These are phyloP conservation scores for Zeus faber DNA, from an alignment of 2,113 vertebrate genomes.

Conservation along the genomic window DNA sequence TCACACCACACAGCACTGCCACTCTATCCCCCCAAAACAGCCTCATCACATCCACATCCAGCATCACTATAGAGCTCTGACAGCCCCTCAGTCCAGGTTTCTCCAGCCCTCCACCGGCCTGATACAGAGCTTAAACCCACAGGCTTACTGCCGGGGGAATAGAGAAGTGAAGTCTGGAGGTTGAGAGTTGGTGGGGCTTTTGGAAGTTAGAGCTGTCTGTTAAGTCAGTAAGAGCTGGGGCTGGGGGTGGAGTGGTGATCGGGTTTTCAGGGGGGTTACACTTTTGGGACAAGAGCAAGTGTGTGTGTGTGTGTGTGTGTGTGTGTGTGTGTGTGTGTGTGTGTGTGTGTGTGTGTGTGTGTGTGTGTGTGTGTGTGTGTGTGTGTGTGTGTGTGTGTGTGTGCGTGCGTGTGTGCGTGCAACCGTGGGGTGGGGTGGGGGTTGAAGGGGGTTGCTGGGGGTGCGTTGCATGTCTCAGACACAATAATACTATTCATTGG, in stretches of 20 bases:
- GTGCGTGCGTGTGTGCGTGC: not conserved
- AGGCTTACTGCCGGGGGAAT: conserved; percentile 51
- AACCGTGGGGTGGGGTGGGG: conserved; percentile 36
- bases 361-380: not conserved
- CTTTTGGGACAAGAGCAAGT: conserved; percentile 54
- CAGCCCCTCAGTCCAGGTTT: conserved; percentile 39
- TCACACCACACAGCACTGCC: conserved; percentile 16
- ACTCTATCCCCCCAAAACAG: conserved; percentile 30
- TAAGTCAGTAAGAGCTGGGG: conserved; percentile 18
- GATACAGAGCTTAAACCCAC: conserved; percentile 44
- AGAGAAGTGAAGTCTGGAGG: conserved; percentile 62
- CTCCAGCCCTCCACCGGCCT: conserved; percentile 27
- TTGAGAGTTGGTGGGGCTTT: conserved; percentile 51
- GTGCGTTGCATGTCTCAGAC: conserved; percentile 79
- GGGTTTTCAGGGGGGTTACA: conserved; percentile 26
- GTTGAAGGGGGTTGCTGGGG: conserved; percentile 50
- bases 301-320: not conserved
- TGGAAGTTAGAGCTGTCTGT: conserved; percentile 61
- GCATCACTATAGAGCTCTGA: conserved; percentile 26
- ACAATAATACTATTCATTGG: conserved; percentile 87
- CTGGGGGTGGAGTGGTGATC: conserved; percentile 5
- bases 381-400: not conserved
- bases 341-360: conserved; percentile 6
- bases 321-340: conserved; percentile 12
- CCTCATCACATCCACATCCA: conserved; percentile 16